Percentiles rank a stretch among this genome's conserved stretches.
phyloP scores from a whole-genome alignment of 2,113 vertebrate species.

The Austrofundulus limnaeus region DNA sequence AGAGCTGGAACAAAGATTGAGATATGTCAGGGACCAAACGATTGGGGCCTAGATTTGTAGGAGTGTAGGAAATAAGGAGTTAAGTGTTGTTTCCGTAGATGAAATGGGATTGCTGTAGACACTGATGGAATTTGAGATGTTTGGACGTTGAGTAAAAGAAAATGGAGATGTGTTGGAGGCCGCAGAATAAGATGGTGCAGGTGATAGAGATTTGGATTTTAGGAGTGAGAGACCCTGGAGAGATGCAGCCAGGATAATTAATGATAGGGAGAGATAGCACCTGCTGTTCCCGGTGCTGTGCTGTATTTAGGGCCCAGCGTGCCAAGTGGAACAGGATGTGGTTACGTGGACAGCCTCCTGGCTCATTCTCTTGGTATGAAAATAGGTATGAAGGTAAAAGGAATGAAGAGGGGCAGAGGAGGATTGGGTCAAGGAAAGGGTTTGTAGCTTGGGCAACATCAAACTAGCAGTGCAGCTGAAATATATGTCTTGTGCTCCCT shows the following conservation, averaged over 20 bases:
- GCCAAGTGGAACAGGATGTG: conserved; percentile 57
- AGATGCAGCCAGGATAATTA: conserved; percentile 72
- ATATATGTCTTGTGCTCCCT: conserved; percentile 55
- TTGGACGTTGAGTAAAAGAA: conserved; percentile 39
- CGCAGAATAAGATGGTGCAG: conserved; percentile 44
- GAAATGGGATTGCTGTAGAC: conserved; percentile 34
- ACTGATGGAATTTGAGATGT: conserved; percentile 42
- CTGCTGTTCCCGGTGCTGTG: conserved; percentile 70
- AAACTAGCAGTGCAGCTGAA: conserved; percentile 63
- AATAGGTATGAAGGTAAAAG: conserved; percentile 18
- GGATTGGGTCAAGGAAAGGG: conserved; percentile 33
- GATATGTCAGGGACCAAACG: conserved; percentile 48
- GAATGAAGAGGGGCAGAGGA: conserved; percentile 20
- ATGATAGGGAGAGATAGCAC: conserved; percentile 70
- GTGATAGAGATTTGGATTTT: conserved; percentile 58
- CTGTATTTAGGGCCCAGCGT: conserved; percentile 68
- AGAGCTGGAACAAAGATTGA: conserved; percentile 53
- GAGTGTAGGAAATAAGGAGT: conserved; percentile 27
- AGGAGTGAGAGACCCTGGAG: conserved; percentile 58
- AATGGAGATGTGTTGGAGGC: conserved; percentile 22
- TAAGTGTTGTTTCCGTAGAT: conserved; percentile 30
- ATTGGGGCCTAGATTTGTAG: conserved; percentile 30
- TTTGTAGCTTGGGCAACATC: conserved; percentile 36
- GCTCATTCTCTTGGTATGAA: conserved; percentile 42
- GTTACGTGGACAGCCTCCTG: conserved; percentile 30